Conservation (phyloP, 2,113 vertebrate species). For the Burhinus oedicnemus region DNA sequence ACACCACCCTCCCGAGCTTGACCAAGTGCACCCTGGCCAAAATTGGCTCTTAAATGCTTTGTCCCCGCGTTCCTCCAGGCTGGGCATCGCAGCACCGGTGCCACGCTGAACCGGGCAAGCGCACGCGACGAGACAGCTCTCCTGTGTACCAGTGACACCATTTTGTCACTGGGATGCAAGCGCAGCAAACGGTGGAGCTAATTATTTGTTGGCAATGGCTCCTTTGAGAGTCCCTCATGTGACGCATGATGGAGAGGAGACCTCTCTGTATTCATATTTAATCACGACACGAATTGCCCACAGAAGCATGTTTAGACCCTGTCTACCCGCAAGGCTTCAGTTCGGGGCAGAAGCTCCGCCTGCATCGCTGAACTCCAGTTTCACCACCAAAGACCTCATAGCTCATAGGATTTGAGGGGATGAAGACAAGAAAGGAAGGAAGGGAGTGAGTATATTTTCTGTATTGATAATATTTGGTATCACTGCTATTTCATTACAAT, state of each 20-base stretch:
- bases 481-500: neutral
- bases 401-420: neutral
- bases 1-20: neutral
- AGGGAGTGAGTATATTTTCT: neutral
- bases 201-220: conserved; percentile 9
- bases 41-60: neutral
- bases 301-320: neutral
- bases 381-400: neutral
- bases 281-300: neutral
- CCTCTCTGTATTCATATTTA: conserved; percentile 35
- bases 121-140: neutral
- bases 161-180: conserved; percentile 51
- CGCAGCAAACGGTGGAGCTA: neutral
- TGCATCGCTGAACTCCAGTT: neutral
- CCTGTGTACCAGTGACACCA: conserved; percentile 43
- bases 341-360: neutral
- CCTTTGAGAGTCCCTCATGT: conserved; percentile 3
- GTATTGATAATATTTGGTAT: neutral
- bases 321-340: neutral
- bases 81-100: neutral
- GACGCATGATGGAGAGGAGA: neutral
- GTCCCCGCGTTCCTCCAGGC: neutral
- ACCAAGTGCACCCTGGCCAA: neutral
- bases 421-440: neutral
- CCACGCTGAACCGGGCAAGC: neutral